Conservation (phyloP, 2,888 invertebrate genomes). For the Unio delphinus region DNA sequence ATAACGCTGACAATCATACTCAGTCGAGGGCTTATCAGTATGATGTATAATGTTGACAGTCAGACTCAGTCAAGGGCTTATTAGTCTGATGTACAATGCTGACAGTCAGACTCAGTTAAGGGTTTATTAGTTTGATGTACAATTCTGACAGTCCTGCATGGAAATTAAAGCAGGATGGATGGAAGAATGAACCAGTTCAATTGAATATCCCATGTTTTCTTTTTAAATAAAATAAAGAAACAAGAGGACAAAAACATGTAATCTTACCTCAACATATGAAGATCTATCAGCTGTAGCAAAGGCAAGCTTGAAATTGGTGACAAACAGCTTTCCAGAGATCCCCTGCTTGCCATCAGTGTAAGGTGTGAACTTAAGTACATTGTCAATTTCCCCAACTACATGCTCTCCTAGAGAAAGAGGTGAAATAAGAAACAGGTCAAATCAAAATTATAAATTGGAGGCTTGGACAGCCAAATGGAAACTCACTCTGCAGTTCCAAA, state of each 20-base stretch:
- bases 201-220: neutral
- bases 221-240: neutral
- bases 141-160: too few relatives aligned
- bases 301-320: conserved; percentile 93
- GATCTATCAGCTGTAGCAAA: conserved; percentile 81
- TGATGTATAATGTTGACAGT: too few relatives aligned
- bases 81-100: too few relatives aligned
- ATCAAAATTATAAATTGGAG: neutral
- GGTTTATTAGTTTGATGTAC: too few relatives aligned
- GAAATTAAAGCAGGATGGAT: too few relatives aligned
- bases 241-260: neutral
- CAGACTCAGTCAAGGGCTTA: too few relatives aligned
- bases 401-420: conserved; percentile 80
- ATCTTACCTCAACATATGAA: conserved; percentile 49
- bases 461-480: neutral
- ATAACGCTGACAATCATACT: too few relatives aligned
- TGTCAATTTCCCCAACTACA: conserved; percentile 84
- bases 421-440: conserved; percentile 3
- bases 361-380: conserved; percentile 87
- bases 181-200: too few relatives aligned
- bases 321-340: conserved; percentile 85
- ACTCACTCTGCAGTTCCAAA: neutral
- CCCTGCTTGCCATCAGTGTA: conserved; percentile 85
- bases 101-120: too few relatives aligned
- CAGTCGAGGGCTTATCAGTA: too few relatives aligned